Percentiles rank a stretch among this genome's conserved stretches.
Conservation (phyloP, 2,113 vertebrate species). For the Proterorhinus semilunaris region DNA sequence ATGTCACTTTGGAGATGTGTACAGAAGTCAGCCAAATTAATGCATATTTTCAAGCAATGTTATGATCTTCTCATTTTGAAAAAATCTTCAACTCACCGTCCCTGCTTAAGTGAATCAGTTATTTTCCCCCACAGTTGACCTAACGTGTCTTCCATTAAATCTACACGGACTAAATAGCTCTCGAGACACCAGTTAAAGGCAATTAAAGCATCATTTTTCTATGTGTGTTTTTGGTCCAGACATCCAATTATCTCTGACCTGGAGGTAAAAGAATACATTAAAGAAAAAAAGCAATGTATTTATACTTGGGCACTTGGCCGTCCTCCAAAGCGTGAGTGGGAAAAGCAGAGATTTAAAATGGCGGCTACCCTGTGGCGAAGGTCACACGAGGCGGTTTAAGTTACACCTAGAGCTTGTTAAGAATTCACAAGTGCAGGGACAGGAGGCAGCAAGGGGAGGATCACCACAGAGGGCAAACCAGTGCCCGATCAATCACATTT, state of each 20-base stretch:
- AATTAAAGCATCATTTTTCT: conserved; percentile 23
- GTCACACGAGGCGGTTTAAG: conserved; percentile 12
- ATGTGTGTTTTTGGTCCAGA: conserved; percentile 21
- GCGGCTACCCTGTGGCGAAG: conserved; percentile 19
- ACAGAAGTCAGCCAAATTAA: neutral
- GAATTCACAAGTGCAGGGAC: conserved; percentile 37
- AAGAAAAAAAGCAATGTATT: neutral
- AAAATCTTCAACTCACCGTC: neutral
- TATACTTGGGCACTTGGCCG: neutral
- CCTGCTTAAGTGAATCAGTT: neutral
- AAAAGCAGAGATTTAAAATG: conserved; percentile 6
- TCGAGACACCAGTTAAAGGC: conserved; percentile 1
- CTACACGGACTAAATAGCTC: neutral
- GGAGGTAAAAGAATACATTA: neutral
- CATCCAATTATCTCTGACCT: conserved; percentile 30
- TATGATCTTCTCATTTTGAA: conserved; percentile 12
- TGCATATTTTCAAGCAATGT: neutral
- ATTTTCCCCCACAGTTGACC: neutral
- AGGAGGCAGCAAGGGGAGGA: conserved; percentile 3
- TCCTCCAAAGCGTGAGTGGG: conserved; percentile 12
- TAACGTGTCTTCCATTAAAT: conserved; percentile 11
- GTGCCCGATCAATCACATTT: conserved; percentile 33
- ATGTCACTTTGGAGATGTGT: too few relatives aligned
- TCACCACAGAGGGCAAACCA: conserved; percentile 33
- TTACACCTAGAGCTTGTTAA: conserved; percentile 44